These are phyloP conservation scores for Lycorma delicatula DNA, from an alignment of 1,140 invertebrate genomes.

Conservation along the genomic window DNA sequence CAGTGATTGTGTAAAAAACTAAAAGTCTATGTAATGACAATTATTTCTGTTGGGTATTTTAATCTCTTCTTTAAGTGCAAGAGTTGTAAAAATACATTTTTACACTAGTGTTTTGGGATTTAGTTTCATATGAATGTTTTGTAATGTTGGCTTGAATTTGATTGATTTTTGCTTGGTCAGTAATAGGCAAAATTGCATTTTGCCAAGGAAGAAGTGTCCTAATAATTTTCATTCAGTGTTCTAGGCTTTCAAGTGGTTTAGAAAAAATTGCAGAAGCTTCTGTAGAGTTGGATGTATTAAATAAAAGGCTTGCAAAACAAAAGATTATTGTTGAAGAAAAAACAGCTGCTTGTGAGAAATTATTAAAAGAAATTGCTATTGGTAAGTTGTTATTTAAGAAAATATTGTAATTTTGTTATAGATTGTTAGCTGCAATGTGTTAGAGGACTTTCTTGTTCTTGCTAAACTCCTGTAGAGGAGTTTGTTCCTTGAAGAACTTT, in stretches of 20 bases:
- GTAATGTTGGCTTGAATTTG: neutral
- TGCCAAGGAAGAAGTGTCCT: neutral
- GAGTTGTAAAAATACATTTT: too few relatives aligned
- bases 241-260: slow-evolving; percentile 58
- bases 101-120: too few relatives aligned
- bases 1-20: too few relatives aligned
- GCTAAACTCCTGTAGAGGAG: too few relatives aligned
- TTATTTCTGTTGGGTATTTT: too few relatives aligned
- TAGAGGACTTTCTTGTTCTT: too few relatives aligned
- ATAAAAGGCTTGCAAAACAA: slow-evolving; percentile 64
- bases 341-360: slow-evolving; percentile 59
- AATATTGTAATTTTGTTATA: too few relatives aligned
- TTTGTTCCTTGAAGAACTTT: too few relatives aligned
- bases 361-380: slow-evolving; percentile 55
- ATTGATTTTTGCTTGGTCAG: neutral
- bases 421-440: too few relatives aligned
- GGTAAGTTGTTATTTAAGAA: too few relatives aligned
- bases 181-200: neutral
- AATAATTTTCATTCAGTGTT: slow-evolving; percentile 47
- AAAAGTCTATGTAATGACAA: too few relatives aligned
- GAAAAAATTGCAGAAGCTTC: slow-evolving; percentile 72
- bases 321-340: slow-evolving; percentile 66
- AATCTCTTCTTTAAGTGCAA: too few relatives aligned
- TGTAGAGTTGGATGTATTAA: slow-evolving; percentile 58
- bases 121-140: neutral